Percentiles rank a stretch among this genome's conserved stretches.
These are phyloP conservation scores for Pelagia noctiluca DNA, from an alignment of 30 jellyfish, hydroid and myxozoan genomes.

Conservation along the genomic window DNA sequence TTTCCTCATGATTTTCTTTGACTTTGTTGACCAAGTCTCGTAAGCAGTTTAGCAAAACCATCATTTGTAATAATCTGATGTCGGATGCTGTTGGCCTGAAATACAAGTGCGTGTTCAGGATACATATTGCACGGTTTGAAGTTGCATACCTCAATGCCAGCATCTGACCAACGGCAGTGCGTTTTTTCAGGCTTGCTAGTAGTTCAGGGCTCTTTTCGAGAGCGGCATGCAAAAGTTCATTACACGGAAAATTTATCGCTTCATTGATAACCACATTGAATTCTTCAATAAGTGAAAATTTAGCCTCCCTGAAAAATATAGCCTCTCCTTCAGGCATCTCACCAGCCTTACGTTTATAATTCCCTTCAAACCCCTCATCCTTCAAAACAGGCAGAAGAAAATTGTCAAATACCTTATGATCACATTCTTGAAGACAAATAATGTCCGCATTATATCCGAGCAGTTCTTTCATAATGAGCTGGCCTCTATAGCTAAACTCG, in stretches of 20 bases:
- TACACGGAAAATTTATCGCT: constrained; percentile 64
- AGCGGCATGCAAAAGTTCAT: constrained; percentile 40
- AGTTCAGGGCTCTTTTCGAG: constrained; percentile 61
- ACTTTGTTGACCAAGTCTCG: constrained; percentile 17
- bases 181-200: constrained; percentile 52
- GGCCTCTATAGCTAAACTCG: constrained; percentile 76
- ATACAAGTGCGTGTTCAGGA: constrained; percentile 91
- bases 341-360: constrained; percentile 73
- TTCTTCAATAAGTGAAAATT: constrained; percentile 40
- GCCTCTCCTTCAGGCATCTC: constrained; percentile 99
- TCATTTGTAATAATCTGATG: constrained; percentile 85
- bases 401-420: constrained; percentile 59
- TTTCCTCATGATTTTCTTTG: not conserved
- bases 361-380: constrained; percentile 74
- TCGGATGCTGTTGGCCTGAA: constrained; percentile 73
- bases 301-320: constrained; percentile 44
- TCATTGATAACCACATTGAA: constrained; percentile 62
- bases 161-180: constrained; percentile 90
- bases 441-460: constrained; percentile 90
- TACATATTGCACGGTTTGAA: constrained; percentile 59
- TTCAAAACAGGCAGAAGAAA: constrained; percentile 79
- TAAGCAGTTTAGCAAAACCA: constrained; percentile 60
- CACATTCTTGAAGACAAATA: constrained; percentile 94
- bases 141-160: constrained; percentile 71
- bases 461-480: constrained; percentile 83